phyloP scores from a whole-genome alignment of 2,888 invertebrate genomes.

The Drosophila bunnanda region DNA sequence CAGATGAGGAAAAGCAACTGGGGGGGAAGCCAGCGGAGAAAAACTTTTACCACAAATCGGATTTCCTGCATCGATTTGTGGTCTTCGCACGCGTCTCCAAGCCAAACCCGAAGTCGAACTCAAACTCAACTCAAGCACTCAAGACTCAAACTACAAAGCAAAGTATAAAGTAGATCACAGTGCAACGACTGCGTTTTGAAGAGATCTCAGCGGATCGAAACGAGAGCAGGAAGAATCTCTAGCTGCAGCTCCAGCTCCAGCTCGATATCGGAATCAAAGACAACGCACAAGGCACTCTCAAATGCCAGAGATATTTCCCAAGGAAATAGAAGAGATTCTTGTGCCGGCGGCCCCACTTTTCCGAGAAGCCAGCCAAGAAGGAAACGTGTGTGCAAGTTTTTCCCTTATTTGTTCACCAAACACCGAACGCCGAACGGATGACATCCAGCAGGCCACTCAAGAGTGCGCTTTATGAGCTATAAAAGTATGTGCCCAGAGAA shows the following conservation, averaged over 20 bases:
- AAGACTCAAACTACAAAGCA: constrained; percentile 1
- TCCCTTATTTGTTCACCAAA: constrained; percentile 48
- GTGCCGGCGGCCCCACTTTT: constrained; percentile 53
- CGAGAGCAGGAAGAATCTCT: constrained; percentile 74
- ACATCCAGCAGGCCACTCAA: constrained; percentile 13
- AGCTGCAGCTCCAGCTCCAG: constrained; percentile 29
- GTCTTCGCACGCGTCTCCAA: constrained; percentile 48
- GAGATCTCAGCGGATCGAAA: constrained; percentile 34
- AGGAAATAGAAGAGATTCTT: constrained; percentile 81
- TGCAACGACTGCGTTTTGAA: constrained; percentile 34
- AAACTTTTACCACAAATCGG: constrained; percentile 80
- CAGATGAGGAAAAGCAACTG: constrained; percentile 10
- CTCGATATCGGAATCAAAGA: constrained; percentile 61
- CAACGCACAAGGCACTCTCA: constrained; percentile 37
- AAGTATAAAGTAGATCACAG: constrained; percentile 62
- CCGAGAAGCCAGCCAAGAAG: constrained; percentile 56
- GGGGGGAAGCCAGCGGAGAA: constrained; percentile 23
- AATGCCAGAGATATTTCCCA: constrained; percentile 80
- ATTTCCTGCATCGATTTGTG: constrained; percentile 76
- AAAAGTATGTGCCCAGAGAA: background rate
- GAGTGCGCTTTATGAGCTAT: background rate
- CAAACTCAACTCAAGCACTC: constrained; percentile 35
- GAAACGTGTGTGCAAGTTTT: constrained; percentile 59
- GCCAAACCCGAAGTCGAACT: constrained; percentile 1
- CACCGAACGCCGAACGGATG: constrained; percentile 45